Evolutionary conservation across 1,140 invertebrate species (phyloP), one percentile per base, ranked within the genome.

Genomic region (Pseudomyrmex sp.): DNA sequence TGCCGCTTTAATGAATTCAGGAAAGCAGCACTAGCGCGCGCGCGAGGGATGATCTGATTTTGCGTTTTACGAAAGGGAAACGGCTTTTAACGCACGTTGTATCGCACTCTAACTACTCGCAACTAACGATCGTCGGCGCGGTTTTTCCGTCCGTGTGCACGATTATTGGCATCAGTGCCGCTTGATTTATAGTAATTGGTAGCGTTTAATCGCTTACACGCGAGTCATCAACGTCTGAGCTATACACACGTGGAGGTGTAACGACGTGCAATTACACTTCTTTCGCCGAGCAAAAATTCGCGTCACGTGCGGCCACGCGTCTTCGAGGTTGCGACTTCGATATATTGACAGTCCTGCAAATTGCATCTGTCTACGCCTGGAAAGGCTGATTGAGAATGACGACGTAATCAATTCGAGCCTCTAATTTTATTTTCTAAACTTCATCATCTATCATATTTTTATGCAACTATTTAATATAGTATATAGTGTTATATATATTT

Each of bases 301-400:
- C 46, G 65, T 79, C 76, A 79, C 76, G 76, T 69, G 75, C 75
- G 61, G 9, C 7, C 75, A 23, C 52, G 54, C 52, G 26, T 7
- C 0, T 13, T 4, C 56, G 56, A 44, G 56, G 56, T n/a, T 20
- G 62, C 74, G 74, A 68, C 65, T 59, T 23, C 52, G 65, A 79
- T 54, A 35, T 35, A 79, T 70, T 66, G 65, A 66, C 65, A 46
- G 20, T 79, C 54, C 44, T 13, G 76, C 65, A 58, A 48, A 59
- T 69, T 70, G 44, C 65, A 58, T 68, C 76, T 70, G 65, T 68
- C 65, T 44, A 46, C 50, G 62, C 54, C 50, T 66, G 13, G 74
- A 66, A 77, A 77, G 23, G 74, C 54, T 56, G 74, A 77, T 66
- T 77, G 74, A 77, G 68, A 77, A 77, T 68, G 74, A 77, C 74